These are phyloP conservation scores for Phyto melanocephala DNA, from an alignment of 2,888 invertebrate genomes.

Conservation along the genomic window DNA sequence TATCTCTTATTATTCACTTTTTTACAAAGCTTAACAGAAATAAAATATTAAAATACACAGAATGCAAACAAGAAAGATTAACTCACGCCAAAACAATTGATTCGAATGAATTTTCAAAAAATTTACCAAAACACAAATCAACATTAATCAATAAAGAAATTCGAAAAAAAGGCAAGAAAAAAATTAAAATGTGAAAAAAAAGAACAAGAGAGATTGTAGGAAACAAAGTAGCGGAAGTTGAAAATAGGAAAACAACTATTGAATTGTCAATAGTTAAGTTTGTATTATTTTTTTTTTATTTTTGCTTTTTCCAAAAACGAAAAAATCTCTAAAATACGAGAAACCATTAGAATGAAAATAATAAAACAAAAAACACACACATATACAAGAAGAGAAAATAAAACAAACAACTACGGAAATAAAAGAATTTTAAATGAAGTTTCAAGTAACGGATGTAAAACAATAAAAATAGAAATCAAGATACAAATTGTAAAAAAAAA, in stretches of 20 bases:
- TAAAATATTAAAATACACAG: conserved; percentile 48
- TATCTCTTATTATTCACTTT: neutral
- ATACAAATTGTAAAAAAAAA: conserved; percentile 9
- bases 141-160: conserved; percentile 66
- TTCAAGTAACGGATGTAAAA: conserved; percentile 63
- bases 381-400: conserved; percentile 3
- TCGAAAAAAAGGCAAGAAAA: conserved; percentile 18
- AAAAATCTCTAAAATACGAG: neutral
- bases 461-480: conserved; percentile 5
- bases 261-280: conserved; percentile 65
- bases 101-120: conserved; percentile 67
- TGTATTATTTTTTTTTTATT: conserved; percentile 33
- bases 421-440: conserved; percentile 63
- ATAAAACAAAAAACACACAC: conserved; percentile 1
- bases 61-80: conserved; percentile 35
- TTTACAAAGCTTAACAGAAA: conserved; percentile 19
- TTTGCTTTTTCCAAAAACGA: neutral
- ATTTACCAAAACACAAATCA: conserved; percentile 67
- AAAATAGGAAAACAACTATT: conserved; percentile 64
- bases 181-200: conserved; percentile 18
- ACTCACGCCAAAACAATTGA: conserved; percentile 61
- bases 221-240: conserved; percentile 61
- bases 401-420: conserved; percentile 59
- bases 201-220: conserved; percentile 25
- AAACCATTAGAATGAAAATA: conserved; percentile 34